phyloP scores from a whole-genome alignment of 2,113 vertebrate species.

The Scomber scombrus region DNA sequence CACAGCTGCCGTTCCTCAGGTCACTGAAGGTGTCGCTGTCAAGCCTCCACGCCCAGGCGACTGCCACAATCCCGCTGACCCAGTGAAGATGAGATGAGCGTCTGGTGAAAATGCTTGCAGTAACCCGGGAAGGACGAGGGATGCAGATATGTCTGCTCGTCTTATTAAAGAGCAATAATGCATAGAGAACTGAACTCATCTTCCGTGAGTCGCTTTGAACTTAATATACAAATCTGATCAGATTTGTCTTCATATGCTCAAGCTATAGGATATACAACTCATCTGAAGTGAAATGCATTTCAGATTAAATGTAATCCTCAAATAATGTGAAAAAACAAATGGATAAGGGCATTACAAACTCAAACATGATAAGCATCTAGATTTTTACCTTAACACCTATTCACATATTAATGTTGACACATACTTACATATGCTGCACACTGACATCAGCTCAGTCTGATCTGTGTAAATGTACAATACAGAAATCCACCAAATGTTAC shows the following conservation, averaged over 20 bases:
- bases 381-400: neutral
- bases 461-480: constrained; percentile 4
- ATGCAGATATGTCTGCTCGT: neutral
- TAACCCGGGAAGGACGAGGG: neutral
- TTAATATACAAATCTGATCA: neutral
- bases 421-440: neutral
- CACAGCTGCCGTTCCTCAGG: constrained; percentile 75
- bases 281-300: neutral
- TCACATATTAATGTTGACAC: neutral
- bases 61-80: too few species aligned
- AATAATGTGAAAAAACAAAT: neutral
- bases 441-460: constrained; percentile 15
- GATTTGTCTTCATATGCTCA: neutral
- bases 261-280: constrained; percentile 6
- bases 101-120: neutral
- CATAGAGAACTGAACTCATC: too few species aligned
- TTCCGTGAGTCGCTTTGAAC: neutral
- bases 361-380: neutral
- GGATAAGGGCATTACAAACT: neutral
- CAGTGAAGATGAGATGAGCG: too few species aligned
- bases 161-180: neutral
- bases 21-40: constrained; percentile 52
- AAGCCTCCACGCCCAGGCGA: too few species aligned
- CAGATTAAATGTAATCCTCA: constrained; percentile 40
- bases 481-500: constrained; percentile 15